phyloP scores from a whole-genome alignment of 2,797 vertebrate genomes.

The Anguilla pacifica region DNA sequence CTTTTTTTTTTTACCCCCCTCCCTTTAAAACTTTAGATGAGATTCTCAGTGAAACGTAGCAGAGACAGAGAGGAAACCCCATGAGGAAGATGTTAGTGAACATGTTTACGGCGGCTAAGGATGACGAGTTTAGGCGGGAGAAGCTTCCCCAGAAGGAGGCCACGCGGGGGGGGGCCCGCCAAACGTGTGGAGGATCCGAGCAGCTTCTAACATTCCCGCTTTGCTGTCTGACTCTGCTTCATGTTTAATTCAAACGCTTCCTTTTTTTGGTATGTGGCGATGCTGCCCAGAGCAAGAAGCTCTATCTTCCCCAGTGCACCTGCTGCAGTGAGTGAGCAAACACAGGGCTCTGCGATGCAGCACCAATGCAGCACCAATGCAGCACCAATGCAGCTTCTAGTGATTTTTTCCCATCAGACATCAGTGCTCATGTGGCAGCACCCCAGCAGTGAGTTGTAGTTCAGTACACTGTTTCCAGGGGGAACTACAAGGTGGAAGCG shows the following conservation, averaged over 20 bases:
- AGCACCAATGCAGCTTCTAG: not conserved
- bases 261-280: too few relatives aligned
- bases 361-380: not conserved
- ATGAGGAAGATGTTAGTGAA: not conserved
- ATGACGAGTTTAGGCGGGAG: not conserved
- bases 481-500: not conserved
- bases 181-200: not conserved
- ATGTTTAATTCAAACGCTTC: not conserved
- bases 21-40: not conserved
- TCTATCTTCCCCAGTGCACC: not conserved
- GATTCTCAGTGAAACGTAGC: not conserved
- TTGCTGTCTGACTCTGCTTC: slow-evolving; percentile 6
- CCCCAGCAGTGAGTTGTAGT: not conserved
- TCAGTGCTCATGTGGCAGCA: not conserved
- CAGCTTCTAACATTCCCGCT: not conserved
- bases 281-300: not conserved
- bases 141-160: not conserved
- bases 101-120: not conserved
- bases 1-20: not conserved
- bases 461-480: not conserved
- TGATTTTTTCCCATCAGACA: not conserved
- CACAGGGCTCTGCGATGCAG: not conserved
- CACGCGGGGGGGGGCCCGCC: not conserved
- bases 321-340: not conserved
- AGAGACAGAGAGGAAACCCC: not conserved